A percentile compares a stretch with the other conserved stretches of the same genome.
These are phyloP conservation scores for Ryuthela nishihirai DNA, from an alignment of 2,888 invertebrate genomes.

Conservation along the genomic window DNA sequence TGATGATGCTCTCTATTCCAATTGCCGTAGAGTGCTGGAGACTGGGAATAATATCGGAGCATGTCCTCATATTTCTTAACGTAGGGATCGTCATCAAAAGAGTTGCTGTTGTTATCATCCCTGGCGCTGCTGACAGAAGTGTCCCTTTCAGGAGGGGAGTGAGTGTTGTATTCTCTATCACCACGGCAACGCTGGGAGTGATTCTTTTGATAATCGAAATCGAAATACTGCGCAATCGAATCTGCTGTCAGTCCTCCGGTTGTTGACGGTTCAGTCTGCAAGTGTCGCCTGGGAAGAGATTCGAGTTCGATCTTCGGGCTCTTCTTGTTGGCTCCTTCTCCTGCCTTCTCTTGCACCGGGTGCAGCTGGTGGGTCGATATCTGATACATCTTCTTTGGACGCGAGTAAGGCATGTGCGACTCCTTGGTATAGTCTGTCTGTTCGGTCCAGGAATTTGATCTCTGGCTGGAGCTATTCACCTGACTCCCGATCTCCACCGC, in stretches of 20 bases:
- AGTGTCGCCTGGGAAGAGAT: neutral
- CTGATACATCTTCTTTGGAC: conserved; percentile 60
- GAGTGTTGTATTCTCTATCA: conserved; percentile 63
- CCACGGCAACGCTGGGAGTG: conserved; percentile 59
- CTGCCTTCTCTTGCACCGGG: conserved; percentile 64
- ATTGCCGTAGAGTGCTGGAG: neutral
- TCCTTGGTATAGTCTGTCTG: conserved; percentile 67
- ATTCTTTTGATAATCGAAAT: neutral
- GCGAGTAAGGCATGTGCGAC: conserved; percentile 58
- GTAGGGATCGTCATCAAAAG: conserved; percentile 53
- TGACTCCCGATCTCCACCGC: conserved; percentile 54
- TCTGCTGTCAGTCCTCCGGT: neutral
- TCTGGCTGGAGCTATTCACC: conserved; percentile 52
- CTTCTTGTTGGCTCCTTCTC: conserved; percentile 44
- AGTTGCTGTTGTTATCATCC: conserved; percentile 48
- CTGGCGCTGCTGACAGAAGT: conserved; percentile 26
- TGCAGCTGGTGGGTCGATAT: conserved; percentile 64
- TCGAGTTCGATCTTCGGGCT: neutral
- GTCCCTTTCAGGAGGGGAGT: conserved; percentile 69
- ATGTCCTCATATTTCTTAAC: conserved; percentile 56
- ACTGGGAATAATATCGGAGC: neutral
- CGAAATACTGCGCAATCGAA: neutral
- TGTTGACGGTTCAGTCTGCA: neutral
- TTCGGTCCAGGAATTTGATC: conserved; percentile 67
- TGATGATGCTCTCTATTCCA: neutral